phyloP scores from a whole-genome alignment of 2,797 vertebrate genomes.

The Brachyalestes nurse region DNA sequence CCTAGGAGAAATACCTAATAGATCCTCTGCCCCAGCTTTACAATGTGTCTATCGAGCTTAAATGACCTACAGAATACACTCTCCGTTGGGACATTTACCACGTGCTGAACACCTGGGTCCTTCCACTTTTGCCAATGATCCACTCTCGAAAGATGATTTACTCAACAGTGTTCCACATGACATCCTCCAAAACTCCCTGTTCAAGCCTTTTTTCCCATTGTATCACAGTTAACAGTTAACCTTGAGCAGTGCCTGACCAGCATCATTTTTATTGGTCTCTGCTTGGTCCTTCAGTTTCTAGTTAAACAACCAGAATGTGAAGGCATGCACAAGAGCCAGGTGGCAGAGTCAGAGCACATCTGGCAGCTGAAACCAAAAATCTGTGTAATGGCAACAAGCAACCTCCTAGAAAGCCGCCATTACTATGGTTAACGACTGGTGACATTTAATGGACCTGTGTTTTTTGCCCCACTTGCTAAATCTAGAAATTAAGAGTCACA shows the following conservation, averaged over 20 bases:
- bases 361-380: slow-evolving; percentile 61
- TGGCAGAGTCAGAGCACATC: slow-evolving; percentile 60
- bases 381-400: slow-evolving; percentile 58
- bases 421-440: slow-evolving; percentile 66
- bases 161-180: slow-evolving; percentile 19
- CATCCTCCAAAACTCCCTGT: slow-evolving; percentile 21
- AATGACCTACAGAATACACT: slow-evolving; percentile 7
- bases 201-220: slow-evolving; percentile 31
- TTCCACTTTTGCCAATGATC: slow-evolving; percentile 17
- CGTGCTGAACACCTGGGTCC: slow-evolving; percentile 63
- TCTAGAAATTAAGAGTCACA: slow-evolving; percentile 58
- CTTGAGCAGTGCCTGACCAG: slow-evolving; percentile 69
- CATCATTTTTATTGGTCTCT: slow-evolving; percentile 69
- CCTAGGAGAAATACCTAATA: not conserved
- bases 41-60: slow-evolving; percentile 6
- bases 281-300: slow-evolving; percentile 58
- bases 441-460: slow-evolving; percentile 64
- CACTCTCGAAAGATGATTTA: slow-evolving; percentile 1
- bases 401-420: slow-evolving; percentile 67
- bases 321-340: slow-evolving; percentile 26
- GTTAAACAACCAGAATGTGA: slow-evolving; percentile 62
- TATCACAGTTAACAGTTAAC: slow-evolving; percentile 67
- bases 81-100: not conserved
- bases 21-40: not conserved
- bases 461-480: slow-evolving; percentile 51